Conservation (phyloP, 1,140 invertebrate species). For the Bombus ignitus region DNA sequence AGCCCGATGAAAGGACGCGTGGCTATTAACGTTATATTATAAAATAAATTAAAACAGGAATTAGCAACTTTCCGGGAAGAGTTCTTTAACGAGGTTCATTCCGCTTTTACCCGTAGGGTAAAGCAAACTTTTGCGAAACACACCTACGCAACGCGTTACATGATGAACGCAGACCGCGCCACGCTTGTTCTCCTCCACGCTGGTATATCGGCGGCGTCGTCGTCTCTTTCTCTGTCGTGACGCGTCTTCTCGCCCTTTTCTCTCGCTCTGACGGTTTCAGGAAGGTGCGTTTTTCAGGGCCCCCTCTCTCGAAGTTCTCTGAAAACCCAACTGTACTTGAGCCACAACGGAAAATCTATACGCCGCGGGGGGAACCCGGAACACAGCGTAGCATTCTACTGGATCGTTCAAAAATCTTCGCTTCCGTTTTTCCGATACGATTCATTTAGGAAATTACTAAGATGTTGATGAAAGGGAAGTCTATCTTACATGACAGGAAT, state of each 20-base stretch:
- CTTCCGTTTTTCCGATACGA: not conserved
- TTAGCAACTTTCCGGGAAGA: conserved; percentile 61
- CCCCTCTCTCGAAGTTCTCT: conserved; percentile 61
- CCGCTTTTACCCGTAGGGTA: conserved; percentile 39
- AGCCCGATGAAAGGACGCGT: conserved; percentile 9
- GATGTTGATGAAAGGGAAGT: not conserved
- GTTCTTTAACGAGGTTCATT: conserved; percentile 62
- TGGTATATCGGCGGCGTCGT: not conserved
- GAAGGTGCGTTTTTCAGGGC: conserved; percentile 69
- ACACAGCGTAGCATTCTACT: conserved; percentile 42
- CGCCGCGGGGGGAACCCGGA: conserved; percentile 53
- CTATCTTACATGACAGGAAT: too few relatives aligned
- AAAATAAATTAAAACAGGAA: conserved; percentile 48
- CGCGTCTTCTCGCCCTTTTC: conserved; percentile 47
- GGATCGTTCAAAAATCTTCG: conserved; percentile 55
- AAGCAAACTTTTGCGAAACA: conserved; percentile 61
- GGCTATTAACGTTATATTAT: conserved; percentile 25
- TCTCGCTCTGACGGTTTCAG: conserved; percentile 57
- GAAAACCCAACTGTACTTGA: conserved; percentile 60
- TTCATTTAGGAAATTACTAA: not conserved
- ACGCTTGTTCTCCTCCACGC: conserved; percentile 19
- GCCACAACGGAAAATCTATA: conserved; percentile 76
- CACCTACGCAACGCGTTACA: conserved; percentile 61
- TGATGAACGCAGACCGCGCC: conserved; percentile 25
- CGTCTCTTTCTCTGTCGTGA: conserved; percentile 30